Percentiles rank a stretch among this genome's conserved stretches.
phyloP scores from a whole-genome alignment of 2,888 invertebrate genomes.

The Eurytoma californica region DNA sequence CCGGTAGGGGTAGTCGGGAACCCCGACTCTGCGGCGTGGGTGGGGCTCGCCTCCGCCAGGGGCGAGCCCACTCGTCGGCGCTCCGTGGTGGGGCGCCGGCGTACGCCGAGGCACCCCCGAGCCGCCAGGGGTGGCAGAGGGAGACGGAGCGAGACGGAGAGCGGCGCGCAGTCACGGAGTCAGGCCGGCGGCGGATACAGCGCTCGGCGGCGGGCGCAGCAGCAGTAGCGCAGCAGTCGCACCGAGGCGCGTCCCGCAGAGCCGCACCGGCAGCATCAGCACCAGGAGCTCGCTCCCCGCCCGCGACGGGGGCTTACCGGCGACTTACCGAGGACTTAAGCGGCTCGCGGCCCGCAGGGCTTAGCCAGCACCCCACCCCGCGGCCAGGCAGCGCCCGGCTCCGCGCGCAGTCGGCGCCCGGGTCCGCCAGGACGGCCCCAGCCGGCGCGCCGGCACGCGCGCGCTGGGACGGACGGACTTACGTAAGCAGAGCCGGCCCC shows the following conservation, averaged over 20 bases:
- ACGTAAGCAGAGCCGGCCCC: background rate
- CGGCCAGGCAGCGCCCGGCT: background rate
- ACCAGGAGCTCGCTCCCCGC: conserved; percentile 49
- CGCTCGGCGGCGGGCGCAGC: conserved; percentile 52
- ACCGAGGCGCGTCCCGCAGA: conserved; percentile 10
- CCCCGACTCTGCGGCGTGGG: conserved; percentile 12
- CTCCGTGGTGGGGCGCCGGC: conserved; percentile 9
- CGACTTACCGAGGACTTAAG: conserved; percentile 73
- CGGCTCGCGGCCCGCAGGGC: conserved; percentile 66
- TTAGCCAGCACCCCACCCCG: conserved; percentile 65
- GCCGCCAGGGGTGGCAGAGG: background rate
- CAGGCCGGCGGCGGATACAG: conserved; percentile 65
- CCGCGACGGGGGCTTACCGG: conserved; percentile 68
- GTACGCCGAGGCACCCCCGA: background rate
- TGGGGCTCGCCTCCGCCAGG: conserved; percentile 17
- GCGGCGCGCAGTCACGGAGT: conserved; percentile 68
- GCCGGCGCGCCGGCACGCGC: background rate
- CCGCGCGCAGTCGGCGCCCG: background rate
- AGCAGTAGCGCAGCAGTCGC: background rate
- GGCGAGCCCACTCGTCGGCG: background rate
- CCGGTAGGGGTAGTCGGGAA: background rate
- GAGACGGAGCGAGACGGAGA: background rate
- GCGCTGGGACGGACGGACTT: background rate
- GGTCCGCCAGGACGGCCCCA: background rate
- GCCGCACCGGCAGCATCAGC: conserved; percentile 28